Evolutionary conservation across 2,888 invertebrate genomes (phyloP), one percentile per base, ranked within the genome.

Genomic region (Plagodis dolabraria): DNA sequence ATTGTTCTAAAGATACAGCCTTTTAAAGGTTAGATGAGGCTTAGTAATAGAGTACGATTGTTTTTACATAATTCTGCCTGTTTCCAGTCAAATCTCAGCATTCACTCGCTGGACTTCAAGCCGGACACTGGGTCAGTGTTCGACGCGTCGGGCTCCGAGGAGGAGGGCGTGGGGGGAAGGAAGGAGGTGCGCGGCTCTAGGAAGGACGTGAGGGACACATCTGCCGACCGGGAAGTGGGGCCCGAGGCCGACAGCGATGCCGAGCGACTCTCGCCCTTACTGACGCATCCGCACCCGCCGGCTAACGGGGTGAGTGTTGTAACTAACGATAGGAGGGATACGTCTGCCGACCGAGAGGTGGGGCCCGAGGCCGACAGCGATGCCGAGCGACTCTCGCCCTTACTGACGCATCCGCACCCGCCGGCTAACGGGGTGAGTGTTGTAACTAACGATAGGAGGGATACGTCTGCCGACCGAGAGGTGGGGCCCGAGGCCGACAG

Each of bases 191-290:
- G 69, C 45, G 40, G 9, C 5, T 40, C 40, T 0, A 8, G 10
- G 40, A 40, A 40, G 40, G 40, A 40, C 10, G 40, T 40, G 10
- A 40, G 40, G 10, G 40, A 40, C 5, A 40, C 40, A 5, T 10
- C 10, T 10, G 62, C 40, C 40, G 67, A 60, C 7, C 34, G 7
- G 40, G 64, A 45, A 45, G 65, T 62, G 40, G 67, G 57, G 51
- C 57, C 70, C 76, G 96, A 96, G 75, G 96, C 96, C 69, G 97
- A 97, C 79, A 97, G 97, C 79, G 97, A 97, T 83, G 95, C 96
- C 50, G 97, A 97, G 86, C 95, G 97, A 71, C 85, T 97, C 55
- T 97, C 97, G 12, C 97, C 97, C 12, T 86, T 97, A 38, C 90
- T 97, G 50, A 83, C 89, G 1, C 86, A 83, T 49, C 74, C 89